Percentiles rank a stretch among this genome's conserved stretches.
phyloP scores from a whole-genome alignment of 2,888 invertebrate genomes.

The Ochlodes sylvanus region DNA sequence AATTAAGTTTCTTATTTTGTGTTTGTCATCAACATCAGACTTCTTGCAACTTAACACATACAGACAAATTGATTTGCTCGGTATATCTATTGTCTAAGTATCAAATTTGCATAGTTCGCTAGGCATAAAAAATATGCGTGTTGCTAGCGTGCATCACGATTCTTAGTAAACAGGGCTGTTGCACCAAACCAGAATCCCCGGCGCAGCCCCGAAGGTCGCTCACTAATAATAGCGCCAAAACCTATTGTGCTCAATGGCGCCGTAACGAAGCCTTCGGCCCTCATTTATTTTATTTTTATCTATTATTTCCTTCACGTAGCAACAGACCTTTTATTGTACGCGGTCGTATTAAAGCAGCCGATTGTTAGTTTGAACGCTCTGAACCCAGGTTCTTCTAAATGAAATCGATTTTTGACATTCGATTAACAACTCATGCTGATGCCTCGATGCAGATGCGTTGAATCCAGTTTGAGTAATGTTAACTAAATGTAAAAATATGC shows the following conservation, averaged over 20 bases:
- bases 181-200: slow-evolving; percentile 62
- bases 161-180: slow-evolving; percentile 74
- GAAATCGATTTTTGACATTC: slow-evolving; percentile 1
- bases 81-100: neutral
- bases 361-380: no score
- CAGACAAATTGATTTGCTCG: neutral
- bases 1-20: no score
- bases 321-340: slow-evolving; percentile 41
- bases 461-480: no score
- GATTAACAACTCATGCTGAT: neutral
- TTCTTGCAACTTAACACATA: no score
- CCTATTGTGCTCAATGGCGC: slow-evolving; percentile 56
- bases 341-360: no score
- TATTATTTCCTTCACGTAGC: slow-evolving; percentile 52
- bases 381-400: no score
- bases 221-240: slow-evolving; percentile 58
- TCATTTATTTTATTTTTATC: slow-evolving; percentile 47
- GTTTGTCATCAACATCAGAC: no score
- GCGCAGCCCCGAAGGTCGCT: slow-evolving; percentile 71
- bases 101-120: slow-evolving; percentile 17
- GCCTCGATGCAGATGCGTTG: neutral
- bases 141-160: slow-evolving; percentile 67
- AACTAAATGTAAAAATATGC: no score
- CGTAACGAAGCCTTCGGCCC: slow-evolving; percentile 40
- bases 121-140: slow-evolving; percentile 66